phyloP scores from a whole-genome alignment of 2,888 invertebrate genomes.

The Leptopilina drosophilae region DNA sequence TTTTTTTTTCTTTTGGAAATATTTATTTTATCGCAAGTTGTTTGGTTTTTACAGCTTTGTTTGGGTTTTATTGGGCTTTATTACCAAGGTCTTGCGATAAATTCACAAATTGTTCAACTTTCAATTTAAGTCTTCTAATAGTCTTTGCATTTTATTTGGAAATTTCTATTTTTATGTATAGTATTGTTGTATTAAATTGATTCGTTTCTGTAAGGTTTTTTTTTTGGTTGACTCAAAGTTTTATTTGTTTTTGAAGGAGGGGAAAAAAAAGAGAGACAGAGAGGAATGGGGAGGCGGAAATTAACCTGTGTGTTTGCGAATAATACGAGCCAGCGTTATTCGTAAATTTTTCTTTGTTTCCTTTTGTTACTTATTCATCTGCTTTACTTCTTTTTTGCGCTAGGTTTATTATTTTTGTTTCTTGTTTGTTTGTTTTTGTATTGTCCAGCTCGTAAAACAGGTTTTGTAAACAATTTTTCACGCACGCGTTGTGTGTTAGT shows the following conservation, averaged over 20 bases:
- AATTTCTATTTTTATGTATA: not conserved
- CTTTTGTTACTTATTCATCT: constrained; percentile 40
- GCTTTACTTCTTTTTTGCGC: constrained; percentile 53
- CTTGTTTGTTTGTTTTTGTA: constrained; percentile 44
- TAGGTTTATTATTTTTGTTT: constrained; percentile 41
- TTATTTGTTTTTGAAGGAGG: not conserved
- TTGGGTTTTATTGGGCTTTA: constrained; percentile 44
- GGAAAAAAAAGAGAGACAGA: no score
- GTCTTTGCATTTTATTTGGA: not conserved
- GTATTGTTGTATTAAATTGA: not conserved
- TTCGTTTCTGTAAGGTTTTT: not conserved
- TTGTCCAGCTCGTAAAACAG: constrained; percentile 58
- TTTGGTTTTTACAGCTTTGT: constrained; percentile 27
- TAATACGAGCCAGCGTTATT: constrained; percentile 58
- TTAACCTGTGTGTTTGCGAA: constrained; percentile 54
- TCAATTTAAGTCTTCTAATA: not conserved
- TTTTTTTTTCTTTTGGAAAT: not conserved
- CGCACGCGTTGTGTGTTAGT: constrained; percentile 55
- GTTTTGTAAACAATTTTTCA: constrained; percentile 53
- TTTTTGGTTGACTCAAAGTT: not conserved
- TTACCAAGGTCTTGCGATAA: not conserved
- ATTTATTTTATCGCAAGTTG: constrained; percentile 51
- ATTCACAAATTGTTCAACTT: no score
- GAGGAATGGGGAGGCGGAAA: constrained; percentile 10
- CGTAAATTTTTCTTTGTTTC: constrained; percentile 52